Percentiles rank a stretch among this genome's conserved stretches.
These are phyloP conservation scores for Hirundichthys speculiger DNA, from an alignment of 2,113 vertebrate genomes.

Conservation along the genomic window DNA sequence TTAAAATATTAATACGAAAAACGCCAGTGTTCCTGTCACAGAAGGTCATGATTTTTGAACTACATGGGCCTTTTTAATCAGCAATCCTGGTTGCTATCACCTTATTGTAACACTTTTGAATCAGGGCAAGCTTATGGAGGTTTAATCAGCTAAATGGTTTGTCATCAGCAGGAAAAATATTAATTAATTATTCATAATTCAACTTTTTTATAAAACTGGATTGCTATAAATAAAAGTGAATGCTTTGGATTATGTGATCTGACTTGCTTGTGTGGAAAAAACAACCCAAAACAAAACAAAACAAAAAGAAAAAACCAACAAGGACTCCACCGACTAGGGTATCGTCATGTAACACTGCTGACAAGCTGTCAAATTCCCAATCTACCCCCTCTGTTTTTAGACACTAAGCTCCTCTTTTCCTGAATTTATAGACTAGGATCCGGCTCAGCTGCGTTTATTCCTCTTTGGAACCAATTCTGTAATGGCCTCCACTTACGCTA, in stretches of 20 bases:
- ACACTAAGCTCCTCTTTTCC: slow-evolving; percentile 28
- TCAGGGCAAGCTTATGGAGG: neutral
- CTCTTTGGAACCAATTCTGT: neutral
- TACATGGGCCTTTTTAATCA: accelerated
- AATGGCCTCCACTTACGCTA: slow-evolving; percentile 5
- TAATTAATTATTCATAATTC: neutral
- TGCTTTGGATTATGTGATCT: slow-evolving; percentile 1
- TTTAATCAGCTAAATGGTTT: neutral
- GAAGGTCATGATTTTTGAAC: neutral
- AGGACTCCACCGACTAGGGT: slow-evolving; percentile 8
- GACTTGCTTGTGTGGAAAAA: neutral
- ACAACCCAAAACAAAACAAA: too few relatives aligned
- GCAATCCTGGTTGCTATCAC: too few relatives aligned
- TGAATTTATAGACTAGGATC: slow-evolving; percentile 32
- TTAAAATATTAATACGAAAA: neutral
- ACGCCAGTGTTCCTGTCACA: neutral
- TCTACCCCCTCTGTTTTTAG: slow-evolving; percentile 38
- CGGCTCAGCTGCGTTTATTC: slow-evolving; percentile 17
- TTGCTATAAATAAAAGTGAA: neutral
- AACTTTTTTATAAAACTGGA: neutral
- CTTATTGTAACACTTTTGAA: neutral
- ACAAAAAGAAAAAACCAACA: slow-evolving; percentile 22
- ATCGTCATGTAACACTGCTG: slow-evolving; percentile 29
- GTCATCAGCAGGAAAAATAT: neutral
- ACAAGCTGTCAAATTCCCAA: slow-evolving; percentile 19